Base-by-base conservation (phyloP, 1,140 invertebrate species). In the Saccostrea echinata region DNA sequence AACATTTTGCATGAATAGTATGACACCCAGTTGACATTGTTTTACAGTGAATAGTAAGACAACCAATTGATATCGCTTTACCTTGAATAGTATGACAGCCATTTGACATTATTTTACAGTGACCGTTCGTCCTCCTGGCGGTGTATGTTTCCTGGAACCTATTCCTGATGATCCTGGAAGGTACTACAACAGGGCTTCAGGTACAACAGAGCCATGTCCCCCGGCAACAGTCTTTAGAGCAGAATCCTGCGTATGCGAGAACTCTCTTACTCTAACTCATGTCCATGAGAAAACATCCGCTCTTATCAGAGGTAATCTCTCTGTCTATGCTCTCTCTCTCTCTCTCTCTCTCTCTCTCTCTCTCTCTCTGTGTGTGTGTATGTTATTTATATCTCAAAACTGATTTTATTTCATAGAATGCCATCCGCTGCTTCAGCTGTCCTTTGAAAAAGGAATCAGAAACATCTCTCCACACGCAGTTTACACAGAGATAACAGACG, bases 221-320 rank as follows among this genome's bases (percentile, higher is more conserved):
- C 30, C 30, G 3, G 68, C 24, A 33, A 76, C 68, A 1, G 68
- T 76, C 11, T 76, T 76, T 27, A 76, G 16, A 30, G 30, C 24
- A 27, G 13, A 30, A 16, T 16, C 13, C 68, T 76, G 68, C 27
- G 68, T 76, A 27, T 76, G 68, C 4, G 68, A 76, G 18, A 76
- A 76, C 27, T 76, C 68, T 33, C 27, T 76, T 30, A 76, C 24
- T 27, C 68, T 76, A 16, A 76, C 68, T 33, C 68, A 76, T 33
- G 27, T 76, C 16, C 68, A 76, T 27, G 30, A 76, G 30, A 27
- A 76, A 76, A 76, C 68, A 76, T 76, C 68, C 12, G 68, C 68
- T 76, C 68, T 76, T 33, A 33, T 76, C 11, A 76, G 27, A 30
- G 68, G 68, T 76, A 76, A 64, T 24, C 21, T 21, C 43, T 43